Percentiles rank a stretch among this genome's conserved stretches.
These are phyloP conservation scores for Lasiurus borealis DNA, from an alignment of 2,113 vertebrate genomes.

Conservation along the genomic window DNA sequence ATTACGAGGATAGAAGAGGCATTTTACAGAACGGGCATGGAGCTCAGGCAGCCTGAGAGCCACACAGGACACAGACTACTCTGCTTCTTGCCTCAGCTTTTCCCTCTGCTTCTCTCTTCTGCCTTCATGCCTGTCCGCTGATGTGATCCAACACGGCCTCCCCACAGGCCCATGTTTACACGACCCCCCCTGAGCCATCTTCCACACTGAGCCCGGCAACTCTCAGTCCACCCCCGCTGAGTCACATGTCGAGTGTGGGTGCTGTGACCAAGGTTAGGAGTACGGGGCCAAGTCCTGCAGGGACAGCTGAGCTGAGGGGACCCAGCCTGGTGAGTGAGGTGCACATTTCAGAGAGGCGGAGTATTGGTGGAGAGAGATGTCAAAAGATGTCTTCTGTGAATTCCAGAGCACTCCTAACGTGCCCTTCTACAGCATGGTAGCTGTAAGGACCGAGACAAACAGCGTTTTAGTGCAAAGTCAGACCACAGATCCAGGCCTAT, in stretches of 20 bases:
- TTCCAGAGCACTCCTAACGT: not conserved
- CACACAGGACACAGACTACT: accelerated
- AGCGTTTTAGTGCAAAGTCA: not conserved
- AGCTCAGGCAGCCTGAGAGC: not conserved
- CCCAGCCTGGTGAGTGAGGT: not conserved
- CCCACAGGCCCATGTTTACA: not conserved
- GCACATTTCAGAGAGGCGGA: not conserved
- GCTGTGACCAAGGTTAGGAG: not conserved
- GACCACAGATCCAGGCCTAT: not conserved
- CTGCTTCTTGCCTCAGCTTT: not conserved
- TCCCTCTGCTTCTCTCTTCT: not conserved
- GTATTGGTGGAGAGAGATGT: not conserved
- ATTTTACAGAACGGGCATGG: not conserved
- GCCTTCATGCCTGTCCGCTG: not conserved
- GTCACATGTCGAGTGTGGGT: not conserved
- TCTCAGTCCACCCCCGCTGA: not conserved
- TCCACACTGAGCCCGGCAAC: not conserved
- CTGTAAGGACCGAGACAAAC: not conserved
- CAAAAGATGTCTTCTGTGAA: not conserved
- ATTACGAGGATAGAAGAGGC: not conserved
- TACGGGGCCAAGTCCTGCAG: not conserved
- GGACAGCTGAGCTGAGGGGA: not conserved
- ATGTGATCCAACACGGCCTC: not conserved
- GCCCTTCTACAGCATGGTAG: not conserved
- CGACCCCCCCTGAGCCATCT: not conserved